These are phyloP conservation scores for Poeciliopsis presidionis DNA, from an alignment of 2,797 vertebrate genomes.

Conservation along the genomic window DNA sequence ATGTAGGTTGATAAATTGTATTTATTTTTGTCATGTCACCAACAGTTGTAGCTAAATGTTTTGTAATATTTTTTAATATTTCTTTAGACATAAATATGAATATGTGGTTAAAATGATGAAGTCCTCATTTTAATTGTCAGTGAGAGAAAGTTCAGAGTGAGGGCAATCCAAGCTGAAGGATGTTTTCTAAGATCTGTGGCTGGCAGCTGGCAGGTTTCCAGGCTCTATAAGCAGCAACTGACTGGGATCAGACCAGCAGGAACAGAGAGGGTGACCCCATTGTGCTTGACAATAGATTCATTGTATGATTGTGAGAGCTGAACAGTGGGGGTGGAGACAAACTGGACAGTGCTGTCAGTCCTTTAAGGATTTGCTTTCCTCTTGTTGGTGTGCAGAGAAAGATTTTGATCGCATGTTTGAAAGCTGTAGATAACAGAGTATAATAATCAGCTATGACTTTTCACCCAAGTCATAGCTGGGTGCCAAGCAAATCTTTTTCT, in stretches of 20 bases:
- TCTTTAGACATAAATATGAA: not conserved
- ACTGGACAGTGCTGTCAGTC: constrained; percentile 63
- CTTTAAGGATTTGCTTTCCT: constrained; percentile 43
- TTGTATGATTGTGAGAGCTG: constrained; percentile 69
- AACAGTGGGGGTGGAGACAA: constrained; percentile 71
- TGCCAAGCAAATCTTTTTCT: not conserved
- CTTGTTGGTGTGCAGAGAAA: constrained; percentile 42
- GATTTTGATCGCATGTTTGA: constrained; percentile 16
- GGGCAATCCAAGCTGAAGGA: constrained; percentile 11
- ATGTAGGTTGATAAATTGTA: not conserved
- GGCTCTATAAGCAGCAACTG: constrained; percentile 57
- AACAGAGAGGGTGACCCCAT: constrained; percentile 80
- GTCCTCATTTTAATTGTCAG: not conserved
- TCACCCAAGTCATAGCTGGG: not conserved
- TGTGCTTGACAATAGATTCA: constrained; percentile 77
- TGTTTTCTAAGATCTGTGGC: constrained; percentile 60
- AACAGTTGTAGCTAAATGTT: not conserved
- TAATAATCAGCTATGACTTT: not conserved
- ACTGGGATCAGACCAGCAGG: constrained; percentile 71
- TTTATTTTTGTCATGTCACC: not conserved
- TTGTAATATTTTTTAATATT: not conserved
- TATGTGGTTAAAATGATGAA: not conserved
- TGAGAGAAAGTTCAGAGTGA: constrained; percentile 11
- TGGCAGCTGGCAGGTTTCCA: constrained; percentile 49
- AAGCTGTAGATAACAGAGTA: not conserved